Base-by-base conservation (phyloP, 2,888 invertebrate species). In the Brachycybe producta region DNA sequence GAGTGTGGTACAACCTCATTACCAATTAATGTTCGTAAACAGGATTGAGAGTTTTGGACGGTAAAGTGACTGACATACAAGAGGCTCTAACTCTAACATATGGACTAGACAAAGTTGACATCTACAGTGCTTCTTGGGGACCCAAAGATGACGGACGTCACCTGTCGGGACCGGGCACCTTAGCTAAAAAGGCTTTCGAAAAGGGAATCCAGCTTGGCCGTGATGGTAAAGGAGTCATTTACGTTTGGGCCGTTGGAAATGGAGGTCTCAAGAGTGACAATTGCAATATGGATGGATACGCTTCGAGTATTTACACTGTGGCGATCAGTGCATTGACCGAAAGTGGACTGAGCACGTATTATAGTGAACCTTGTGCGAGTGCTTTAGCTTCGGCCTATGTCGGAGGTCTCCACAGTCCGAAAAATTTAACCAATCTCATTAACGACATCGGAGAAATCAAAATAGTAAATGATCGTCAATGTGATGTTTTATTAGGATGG, bases 241-340 rank as follows among this genome's bases (percentile, higher is more conserved):
- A 67, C 54, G 64, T 67, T 3, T 70, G 69, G 69, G 70, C 70
- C 0, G 66, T 66, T 1, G 70, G 70, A 15, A 70, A 70, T 55
- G 70, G 70, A 5, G 69, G 69, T 8, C 53, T 58, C 15, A 55
- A 59, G 24, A 56, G 59, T 3, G 70, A 70, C 57, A 68, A 67
- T 58, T 70, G 69, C 57, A 65, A 66, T 57, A 67, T 68, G 57
- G 70, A 70, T 57, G 70, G 70, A 5, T 70, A 70, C 58, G 67
- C 67, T 2, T 65, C 64, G 19, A 65, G 64, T 56, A 64, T 67
- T 35, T 68, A 68, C 58, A 68, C 70, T 1, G 57, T 70, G 24
- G 65, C 68, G 4, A 64, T 70, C 46, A 65, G 65, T 53, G 65
- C 67, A 41, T 62, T 68, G 3, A 64, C 67, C 2, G 61, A 65